Conservation (phyloP, 2,888 invertebrate species). For the Autographa pulchrina region DNA sequence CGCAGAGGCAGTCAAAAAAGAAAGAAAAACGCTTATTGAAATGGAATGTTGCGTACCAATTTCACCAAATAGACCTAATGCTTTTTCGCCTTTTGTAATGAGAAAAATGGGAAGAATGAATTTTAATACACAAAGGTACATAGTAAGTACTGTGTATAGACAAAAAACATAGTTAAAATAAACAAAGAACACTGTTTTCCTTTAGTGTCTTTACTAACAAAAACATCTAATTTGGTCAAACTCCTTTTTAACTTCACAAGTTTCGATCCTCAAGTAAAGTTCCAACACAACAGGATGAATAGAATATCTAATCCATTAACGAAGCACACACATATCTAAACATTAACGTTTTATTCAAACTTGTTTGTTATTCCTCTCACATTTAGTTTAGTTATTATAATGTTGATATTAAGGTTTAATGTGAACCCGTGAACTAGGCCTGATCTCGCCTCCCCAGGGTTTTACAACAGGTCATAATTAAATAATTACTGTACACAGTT, state of each 20-base stretch:
- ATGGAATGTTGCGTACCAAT: neutral
- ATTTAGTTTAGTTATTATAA: neutral
- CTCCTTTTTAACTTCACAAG: too few relatives aligned
- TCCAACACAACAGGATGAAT: neutral
- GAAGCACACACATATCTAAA: neutral
- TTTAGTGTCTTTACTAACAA: too few relatives aligned
- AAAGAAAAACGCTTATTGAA: neutral
- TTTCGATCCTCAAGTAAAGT: too few relatives aligned
- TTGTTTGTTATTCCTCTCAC: neutral
- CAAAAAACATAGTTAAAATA: too few relatives aligned
- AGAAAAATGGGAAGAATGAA: too few relatives aligned
- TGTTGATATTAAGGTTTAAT: neutral
- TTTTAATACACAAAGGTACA: too few relatives aligned
- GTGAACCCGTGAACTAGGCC: constrained; percentile 5
- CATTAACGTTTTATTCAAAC: neutral
- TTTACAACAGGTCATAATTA: constrained; percentile 8
- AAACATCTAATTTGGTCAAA: too few relatives aligned
- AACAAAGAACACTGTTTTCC: too few relatives aligned
- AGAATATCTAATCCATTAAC: neutral
- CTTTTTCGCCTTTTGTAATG: too few relatives aligned
- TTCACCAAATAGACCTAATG: neutral
- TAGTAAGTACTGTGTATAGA: too few relatives aligned
- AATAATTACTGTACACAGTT: neutral
- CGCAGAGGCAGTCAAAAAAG: neutral
- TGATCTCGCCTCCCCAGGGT: neutral